Percentiles rank a stretch among this genome's conserved stretches.
Evolutionary conservation across 2,888 invertebrate species (phyloP).

Genomic region (Meteorus colon): DNA sequence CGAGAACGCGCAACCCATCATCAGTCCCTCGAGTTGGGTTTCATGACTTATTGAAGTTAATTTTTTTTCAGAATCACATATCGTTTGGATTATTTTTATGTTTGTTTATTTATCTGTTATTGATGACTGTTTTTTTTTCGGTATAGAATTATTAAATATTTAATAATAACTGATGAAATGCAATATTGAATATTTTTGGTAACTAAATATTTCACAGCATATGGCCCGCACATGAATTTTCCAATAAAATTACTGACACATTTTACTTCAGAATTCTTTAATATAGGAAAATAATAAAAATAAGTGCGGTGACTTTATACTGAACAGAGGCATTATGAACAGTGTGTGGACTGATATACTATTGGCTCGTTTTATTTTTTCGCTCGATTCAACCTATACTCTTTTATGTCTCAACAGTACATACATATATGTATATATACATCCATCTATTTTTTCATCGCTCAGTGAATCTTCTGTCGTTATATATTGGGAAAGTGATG

Average conservation of each 20-base stretch:
- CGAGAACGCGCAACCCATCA: background rate
- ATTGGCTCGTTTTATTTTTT: background rate
- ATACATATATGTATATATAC: background rate
- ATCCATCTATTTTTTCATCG: background rate
- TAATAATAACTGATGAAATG: too few relatives aligned
- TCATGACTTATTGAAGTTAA: background rate
- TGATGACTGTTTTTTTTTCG: too few relatives aligned
- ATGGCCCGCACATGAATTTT: background rate
- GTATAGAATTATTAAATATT: too few relatives aligned
- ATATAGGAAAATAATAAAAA: too few relatives aligned
- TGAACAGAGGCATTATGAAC: too few relatives aligned
- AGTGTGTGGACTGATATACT: background rate
- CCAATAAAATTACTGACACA: background rate
- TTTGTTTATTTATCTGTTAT: too few relatives aligned
- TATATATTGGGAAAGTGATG: conserved; percentile 15
- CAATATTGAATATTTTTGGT: too few relatives aligned
- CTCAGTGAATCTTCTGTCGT: background rate
- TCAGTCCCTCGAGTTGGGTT: background rate
- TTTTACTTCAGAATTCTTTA: background rate
- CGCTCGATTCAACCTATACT: background rate
- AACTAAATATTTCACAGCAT: too few relatives aligned
- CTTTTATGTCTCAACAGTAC: background rate
- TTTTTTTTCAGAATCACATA: background rate
- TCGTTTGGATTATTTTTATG: background rate
- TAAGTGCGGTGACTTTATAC: background rate